Evolutionary conservation across 2,113 vertebrate genomes (phyloP).

Genomic region (Emydocephalus ijimae): DNA sequence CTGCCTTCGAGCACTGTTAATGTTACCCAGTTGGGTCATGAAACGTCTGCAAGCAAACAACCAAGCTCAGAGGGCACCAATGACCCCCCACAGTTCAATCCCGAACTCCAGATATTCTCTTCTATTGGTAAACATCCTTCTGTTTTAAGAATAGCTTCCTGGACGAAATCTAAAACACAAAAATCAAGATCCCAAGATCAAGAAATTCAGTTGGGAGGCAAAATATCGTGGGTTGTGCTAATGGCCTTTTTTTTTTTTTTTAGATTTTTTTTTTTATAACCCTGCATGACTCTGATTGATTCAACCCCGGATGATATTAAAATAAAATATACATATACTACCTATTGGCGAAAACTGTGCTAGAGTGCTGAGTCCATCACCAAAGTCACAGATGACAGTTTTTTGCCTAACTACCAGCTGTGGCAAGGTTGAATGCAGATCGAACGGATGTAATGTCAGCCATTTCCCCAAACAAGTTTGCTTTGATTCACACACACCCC

Average conservation of each 20-base stretch:
- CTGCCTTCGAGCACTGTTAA: too few relatives aligned
- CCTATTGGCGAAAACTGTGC: slow-evolving; percentile 12
- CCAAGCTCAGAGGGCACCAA: neutral
- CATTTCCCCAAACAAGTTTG: slow-evolving; percentile 34
- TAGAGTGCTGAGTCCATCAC: slow-evolving; percentile 40
- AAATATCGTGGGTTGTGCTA: too few relatives aligned
- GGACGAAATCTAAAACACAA: too few relatives aligned
- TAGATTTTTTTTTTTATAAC: neutral
- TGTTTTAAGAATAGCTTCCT: neutral
- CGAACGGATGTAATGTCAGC: slow-evolving; percentile 42
- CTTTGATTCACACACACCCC: neutral
- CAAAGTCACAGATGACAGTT: slow-evolving; percentile 38
- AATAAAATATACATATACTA: neutral
- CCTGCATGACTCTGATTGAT: neutral
- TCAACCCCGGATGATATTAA: neutral
- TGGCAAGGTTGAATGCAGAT: slow-evolving; percentile 50
- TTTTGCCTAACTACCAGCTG: slow-evolving; percentile 44
- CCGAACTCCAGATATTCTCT: neutral
- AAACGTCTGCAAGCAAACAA: too few relatives aligned
- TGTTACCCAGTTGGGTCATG: too few relatives aligned
- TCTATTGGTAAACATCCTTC: neutral
- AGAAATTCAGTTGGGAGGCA: neutral
- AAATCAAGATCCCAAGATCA: neutral
- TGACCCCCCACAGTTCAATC: neutral
- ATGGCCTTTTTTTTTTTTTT: neutral